Base-by-base conservation (phyloP, 2,113 vertebrate species). In the Leucosticte australis region DNA sequence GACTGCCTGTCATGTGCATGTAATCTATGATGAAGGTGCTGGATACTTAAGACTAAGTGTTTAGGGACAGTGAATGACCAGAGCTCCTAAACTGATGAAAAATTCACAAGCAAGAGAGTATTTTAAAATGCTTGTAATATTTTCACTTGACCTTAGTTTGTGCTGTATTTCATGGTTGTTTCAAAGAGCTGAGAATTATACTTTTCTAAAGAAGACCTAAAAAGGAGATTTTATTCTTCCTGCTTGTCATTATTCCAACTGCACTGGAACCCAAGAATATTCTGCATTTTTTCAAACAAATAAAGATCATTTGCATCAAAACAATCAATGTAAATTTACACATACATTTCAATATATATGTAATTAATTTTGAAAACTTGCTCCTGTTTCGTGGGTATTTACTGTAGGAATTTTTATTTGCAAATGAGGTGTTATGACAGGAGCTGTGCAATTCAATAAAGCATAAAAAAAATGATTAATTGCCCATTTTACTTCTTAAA, bases 1-100 rank as follows among this genome's bases (percentile, higher is more conserved):
- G 9, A 8, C 14, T 35, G 13, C 7, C 10, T 57, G 7, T 27
- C 0, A 0, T 46, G 7, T 33, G 68, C 35, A 15, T 24, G 8
- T 8, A 17, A 23, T 33, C 46, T 30, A 8, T 33, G 14, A 19
- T 19, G 53, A 60, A 69, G 12, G 11, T 60, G 37, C 55, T 77
- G 37, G 52, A n/a, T 77, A 57, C 10, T 44, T 15, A 35, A 33
- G 11, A 59, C 8, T 39, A 62, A 53, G 3, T 77, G 6, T 37
- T 83, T 49, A 64, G 27, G 35, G 21, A 60, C 10, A 33, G 7
- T 24, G n/a, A 67, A 49, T 44, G 19, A 71, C 16, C 21, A 82
- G 21, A 67, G 4, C 31, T 64, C 30, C 11, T 39, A 64, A 80
- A 31, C 46, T 12, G 22, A 30, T 31, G 7, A 24, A 64, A 80